phyloP scores from a whole-genome alignment of 2,888 invertebrate genomes.

The Drosophila testacea region DNA sequence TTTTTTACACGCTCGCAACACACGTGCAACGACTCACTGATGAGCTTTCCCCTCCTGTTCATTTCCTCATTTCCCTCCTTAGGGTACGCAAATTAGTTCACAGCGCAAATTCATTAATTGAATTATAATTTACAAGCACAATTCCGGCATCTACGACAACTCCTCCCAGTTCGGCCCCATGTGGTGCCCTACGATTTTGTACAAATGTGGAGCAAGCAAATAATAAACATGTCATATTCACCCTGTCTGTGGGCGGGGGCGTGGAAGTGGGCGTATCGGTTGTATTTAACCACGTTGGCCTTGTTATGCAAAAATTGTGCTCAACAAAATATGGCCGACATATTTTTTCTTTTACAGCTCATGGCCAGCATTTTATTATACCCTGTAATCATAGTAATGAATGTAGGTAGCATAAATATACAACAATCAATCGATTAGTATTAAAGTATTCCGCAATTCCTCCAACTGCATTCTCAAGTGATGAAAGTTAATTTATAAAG shows the following conservation, averaged over 20 bases:
- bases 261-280: slow-evolving; percentile 17
- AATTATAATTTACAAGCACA: slow-evolving; percentile 70
- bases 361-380: slow-evolving; percentile 5
- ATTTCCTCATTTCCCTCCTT: slow-evolving; percentile 8
- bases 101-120: slow-evolving; percentile 73
- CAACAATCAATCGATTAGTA: neutral
- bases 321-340: slow-evolving; percentile 19
- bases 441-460: neutral
- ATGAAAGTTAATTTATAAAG: neutral
- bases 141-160: slow-evolving; percentile 17
- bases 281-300: slow-evolving; percentile 24
- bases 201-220: slow-evolving; percentile 47
- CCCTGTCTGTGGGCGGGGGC: slow-evolving; percentile 19
- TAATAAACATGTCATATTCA: slow-evolving; percentile 57
- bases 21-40: slow-evolving; percentile 39
- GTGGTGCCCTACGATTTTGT: slow-evolving; percentile 1
- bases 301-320: slow-evolving; percentile 34
- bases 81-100: slow-evolving; percentile 66
- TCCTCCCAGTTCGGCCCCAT: neutral
- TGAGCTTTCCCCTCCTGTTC: neutral
- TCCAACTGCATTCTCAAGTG: neutral
- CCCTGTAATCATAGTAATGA: slow-evolving; percentile 3
- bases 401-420: neutral
- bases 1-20: neutral
- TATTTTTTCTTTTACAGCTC: slow-evolving; percentile 4